phyloP scores from a whole-genome alignment of 2,113 vertebrate species.

The Petromus typicus region DNA sequence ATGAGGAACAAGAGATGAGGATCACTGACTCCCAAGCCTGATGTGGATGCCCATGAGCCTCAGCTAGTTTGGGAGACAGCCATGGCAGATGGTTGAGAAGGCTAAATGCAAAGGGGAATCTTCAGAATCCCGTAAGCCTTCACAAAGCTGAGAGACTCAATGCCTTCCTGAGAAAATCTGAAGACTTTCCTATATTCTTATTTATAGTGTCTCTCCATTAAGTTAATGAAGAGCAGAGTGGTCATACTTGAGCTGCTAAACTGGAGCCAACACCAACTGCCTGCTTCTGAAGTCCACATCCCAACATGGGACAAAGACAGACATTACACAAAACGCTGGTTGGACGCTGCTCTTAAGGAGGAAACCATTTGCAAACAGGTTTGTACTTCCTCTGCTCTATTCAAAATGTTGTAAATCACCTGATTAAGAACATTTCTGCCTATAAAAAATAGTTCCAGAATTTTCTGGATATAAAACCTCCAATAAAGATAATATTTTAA shows the following conservation, averaged over 20 bases:
- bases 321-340: background rate
- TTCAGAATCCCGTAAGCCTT: slow-evolving; percentile 27
- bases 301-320: slow-evolving; percentile 54
- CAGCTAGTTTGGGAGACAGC: background rate
- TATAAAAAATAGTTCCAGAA: slow-evolving; percentile 30
- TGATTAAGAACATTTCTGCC: slow-evolving; percentile 39
- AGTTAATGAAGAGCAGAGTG: slow-evolving; percentile 67
- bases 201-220: slow-evolving; percentile 43
- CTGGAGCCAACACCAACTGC: slow-evolving; percentile 46
- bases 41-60: background rate
- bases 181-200: slow-evolving; percentile 11
- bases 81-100: background rate
- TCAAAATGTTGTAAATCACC: background rate
- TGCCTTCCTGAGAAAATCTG: slow-evolving; percentile 58
- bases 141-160: slow-evolving; percentile 28
- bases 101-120: slow-evolving; percentile 59
- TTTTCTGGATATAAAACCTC: slow-evolving; percentile 9
- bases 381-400: background rate
- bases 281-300: slow-evolving; percentile 74
- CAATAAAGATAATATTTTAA: background rate
- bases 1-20: background rate
- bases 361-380: background rate
- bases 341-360: background rate
- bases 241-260: slow-evolving; percentile 9
- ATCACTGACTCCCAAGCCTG: background rate